These are phyloP conservation scores for Halcyon chelicuti DNA, from an alignment of 2,797 vertebrate species.

Conservation along the genomic window DNA sequence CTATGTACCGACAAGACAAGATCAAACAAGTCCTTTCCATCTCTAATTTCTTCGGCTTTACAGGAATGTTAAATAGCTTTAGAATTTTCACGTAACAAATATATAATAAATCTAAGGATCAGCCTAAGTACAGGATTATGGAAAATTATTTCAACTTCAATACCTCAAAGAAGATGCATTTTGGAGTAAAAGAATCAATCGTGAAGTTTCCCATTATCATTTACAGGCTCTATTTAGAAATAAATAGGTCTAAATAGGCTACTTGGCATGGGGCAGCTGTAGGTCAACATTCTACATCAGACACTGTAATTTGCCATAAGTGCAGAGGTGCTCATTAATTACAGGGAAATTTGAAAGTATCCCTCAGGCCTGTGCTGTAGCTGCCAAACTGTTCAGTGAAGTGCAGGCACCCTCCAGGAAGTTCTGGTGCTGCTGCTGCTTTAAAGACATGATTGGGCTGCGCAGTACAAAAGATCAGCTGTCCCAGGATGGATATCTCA, in stretches of 20 bases:
- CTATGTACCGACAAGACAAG: background rate
- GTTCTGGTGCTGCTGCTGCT: constrained; percentile 51
- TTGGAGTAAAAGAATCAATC: constrained; percentile 78
- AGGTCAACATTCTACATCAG: constrained; percentile 71
- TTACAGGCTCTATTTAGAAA: constrained; percentile 78
- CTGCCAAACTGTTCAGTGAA: constrained; percentile 64
- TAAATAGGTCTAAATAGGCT: constrained; percentile 78
- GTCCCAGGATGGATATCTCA: constrained; percentile 64
- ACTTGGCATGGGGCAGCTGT: constrained; percentile 57
- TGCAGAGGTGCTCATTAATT: constrained; percentile 71
- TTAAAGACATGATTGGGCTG: constrained; percentile 44
- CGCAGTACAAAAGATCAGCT: constrained; percentile 54
- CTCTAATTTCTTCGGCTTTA: constrained; percentile 53
- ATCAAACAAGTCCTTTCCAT: constrained; percentile 49
- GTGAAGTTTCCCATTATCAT: constrained; percentile 76
- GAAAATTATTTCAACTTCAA: constrained; percentile 71
- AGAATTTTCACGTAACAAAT: constrained; percentile 69
- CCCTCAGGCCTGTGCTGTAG: constrained; percentile 53
- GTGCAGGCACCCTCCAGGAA: constrained; percentile 58
- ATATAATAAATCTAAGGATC: constrained; percentile 72
- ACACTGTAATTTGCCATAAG: constrained; percentile 66
- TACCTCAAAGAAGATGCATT: constrained; percentile 77
- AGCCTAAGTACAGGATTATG: constrained; percentile 72
- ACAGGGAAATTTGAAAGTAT: constrained; percentile 69
- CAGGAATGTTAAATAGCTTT: constrained; percentile 75